phyloP scores from a whole-genome alignment of 2,113 vertebrate species.

The Copsychus sechellarum region DNA sequence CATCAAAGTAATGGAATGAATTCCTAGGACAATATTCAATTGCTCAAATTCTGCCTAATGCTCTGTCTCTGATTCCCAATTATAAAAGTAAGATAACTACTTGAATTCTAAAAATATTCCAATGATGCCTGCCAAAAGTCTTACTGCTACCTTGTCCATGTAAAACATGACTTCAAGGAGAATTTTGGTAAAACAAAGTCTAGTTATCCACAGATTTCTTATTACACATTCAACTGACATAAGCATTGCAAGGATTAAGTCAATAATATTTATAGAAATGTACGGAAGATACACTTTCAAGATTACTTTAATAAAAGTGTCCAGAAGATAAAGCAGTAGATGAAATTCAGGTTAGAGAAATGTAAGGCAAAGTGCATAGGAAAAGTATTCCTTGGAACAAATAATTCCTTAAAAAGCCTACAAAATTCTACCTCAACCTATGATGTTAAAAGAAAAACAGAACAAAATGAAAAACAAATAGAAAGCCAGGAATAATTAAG shows the following conservation, averaged over 20 bases:
- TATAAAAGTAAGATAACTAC: not conserved
- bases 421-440: not conserved
- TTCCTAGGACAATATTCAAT: not conserved
- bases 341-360: not conserved
- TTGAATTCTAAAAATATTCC: not conserved
- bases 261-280: not conserved
- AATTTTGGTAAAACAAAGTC: not conserved
- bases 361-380: not conserved
- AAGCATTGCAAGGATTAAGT: not conserved
- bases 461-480: not conserved
- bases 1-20: not conserved
- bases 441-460: not conserved
- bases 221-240: not conserved
- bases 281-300: not conserved
- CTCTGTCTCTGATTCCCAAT: not conserved
- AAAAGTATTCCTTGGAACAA: not conserved
- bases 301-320: not conserved
- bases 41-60: not conserved
- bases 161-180: not conserved
- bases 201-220: not conserved
- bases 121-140: not conserved
- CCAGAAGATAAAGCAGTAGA: not conserved
- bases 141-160: not conserved
- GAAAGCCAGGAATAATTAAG: not conserved
- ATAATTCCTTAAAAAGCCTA: not conserved